Base-by-base conservation (phyloP, 2,888 invertebrate genomes). In the Malacosoma neustria region DNA sequence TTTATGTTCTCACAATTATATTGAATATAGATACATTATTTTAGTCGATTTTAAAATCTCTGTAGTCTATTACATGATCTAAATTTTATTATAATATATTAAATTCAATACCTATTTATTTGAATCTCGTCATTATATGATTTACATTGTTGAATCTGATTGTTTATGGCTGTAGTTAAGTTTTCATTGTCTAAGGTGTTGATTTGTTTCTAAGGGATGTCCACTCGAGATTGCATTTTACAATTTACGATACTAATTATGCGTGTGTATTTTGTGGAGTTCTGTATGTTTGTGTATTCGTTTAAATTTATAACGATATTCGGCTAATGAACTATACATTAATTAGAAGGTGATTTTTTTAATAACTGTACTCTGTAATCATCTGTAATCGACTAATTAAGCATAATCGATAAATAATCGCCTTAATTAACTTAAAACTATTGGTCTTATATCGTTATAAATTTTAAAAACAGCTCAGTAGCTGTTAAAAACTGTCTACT, bases 151-250 rank as follows among this genome's bases (percentile, higher is more conserved):
- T 44, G 12, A 46, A 39, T 42, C 35, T 40, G 34, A 43, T 45
- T 35, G 41, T 34, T 32, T 41, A 41, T 22, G 49, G 54, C 50
- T 61, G 55, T 61, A 41, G 36, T 76, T 74, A 72, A 69, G 72
- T 79, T 79, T 75, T 66, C 59, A 71, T 66, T 75, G 67, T 72
- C 61, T 73, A 72, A 66, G 45, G 48, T 41, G 64, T 67, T 68
- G 46, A 46, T 55, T 69, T 68, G 53, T 61, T 71, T 64, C 60
- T 63, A 65, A 51, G 54, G 32, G 36, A 49, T 41, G 48, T 45
- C 49, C 46, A 39, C 41, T 54, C 42, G 54, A 60, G 53, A 57
- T 57, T 55, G 57, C 46, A 59, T 61, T 65, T 54, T 65, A 51
- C 67, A 55, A 61, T 61, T 55, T 59, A 51, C 62, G 55, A 59